phyloP scores from a whole-genome alignment of 2,888 invertebrate species.

The Thecophora atra region DNA sequence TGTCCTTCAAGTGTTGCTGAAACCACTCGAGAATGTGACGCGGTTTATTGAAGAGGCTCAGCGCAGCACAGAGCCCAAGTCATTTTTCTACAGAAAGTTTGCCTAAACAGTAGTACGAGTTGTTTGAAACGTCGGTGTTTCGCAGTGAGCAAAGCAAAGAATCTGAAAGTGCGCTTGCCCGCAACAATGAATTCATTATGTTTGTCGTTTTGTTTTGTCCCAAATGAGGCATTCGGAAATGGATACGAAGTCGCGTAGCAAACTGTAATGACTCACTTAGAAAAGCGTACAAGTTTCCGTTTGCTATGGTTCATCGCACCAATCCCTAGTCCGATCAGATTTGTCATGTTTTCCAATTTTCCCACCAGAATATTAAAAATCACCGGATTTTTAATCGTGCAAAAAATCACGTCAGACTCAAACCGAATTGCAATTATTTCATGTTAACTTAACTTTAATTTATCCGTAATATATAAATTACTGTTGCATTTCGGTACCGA shows the following conservation, averaged over 20 bases:
- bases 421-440: too few relatives aligned
- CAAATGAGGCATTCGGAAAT: not conserved
- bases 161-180: not conserved
- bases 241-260: not conserved
- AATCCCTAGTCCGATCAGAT: not conserved
- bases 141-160: conserved; percentile 7
- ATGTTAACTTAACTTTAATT: too few relatives aligned
- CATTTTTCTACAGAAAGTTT: not conserved
- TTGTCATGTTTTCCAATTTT: conserved; percentile 8
- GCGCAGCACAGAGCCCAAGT: conserved; percentile 1
- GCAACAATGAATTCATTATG: not conserved
- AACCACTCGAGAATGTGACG: conserved; percentile 64
- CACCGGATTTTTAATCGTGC: not conserved
- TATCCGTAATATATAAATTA: too few relatives aligned
- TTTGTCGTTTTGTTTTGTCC: not conserved
- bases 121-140: too few relatives aligned
- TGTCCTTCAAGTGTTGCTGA: conserved; percentile 63
- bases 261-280: not conserved
- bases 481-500: too few relatives aligned
- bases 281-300: not conserved
- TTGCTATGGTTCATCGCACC: not conserved
- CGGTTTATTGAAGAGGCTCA: conserved; percentile 60
- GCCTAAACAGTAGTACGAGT: not conserved
- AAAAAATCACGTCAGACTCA: not conserved
- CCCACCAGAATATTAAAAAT: conserved; percentile 6